phyloP scores from a whole-genome alignment of 1,140 invertebrate genomes.

The Hyles euphorbiae region DNA sequence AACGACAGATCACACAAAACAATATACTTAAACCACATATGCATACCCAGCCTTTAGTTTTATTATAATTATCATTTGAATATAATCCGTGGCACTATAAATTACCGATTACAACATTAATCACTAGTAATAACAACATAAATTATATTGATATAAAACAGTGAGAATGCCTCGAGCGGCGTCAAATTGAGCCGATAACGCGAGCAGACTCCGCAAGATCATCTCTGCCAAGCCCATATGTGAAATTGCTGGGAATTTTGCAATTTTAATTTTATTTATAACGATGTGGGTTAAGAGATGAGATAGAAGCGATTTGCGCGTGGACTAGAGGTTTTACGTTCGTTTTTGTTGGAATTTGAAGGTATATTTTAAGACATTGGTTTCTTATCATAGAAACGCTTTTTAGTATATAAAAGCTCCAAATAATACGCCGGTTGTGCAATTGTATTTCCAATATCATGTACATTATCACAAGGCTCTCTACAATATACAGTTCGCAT shows the following conservation, averaged over 20 bases:
- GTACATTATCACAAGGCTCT: no score
- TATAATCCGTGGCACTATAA: slow-evolving; percentile 1
- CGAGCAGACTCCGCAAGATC: slow-evolving; percentile 42
- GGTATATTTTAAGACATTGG: no score
- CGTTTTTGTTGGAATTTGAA: background rate
- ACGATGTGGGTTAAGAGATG: slow-evolving; percentile 28
- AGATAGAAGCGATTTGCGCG: slow-evolving; percentile 17
- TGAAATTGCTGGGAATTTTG: slow-evolving; percentile 69
- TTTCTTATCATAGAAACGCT: no score
- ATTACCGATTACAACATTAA: slow-evolving; percentile 52
- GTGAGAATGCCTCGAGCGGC: slow-evolving; percentile 47
- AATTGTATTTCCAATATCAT: no score
- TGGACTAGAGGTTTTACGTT: background rate
- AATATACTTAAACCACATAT: no score
- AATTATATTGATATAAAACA: slow-evolving; percentile 63
- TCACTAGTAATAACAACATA: slow-evolving; percentile 59
- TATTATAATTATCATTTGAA: background rate
- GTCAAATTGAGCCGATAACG: slow-evolving; percentile 62
- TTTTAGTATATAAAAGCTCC: no score
- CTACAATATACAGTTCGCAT: no score
- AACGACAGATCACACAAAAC: no score
- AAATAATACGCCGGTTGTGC: no score
- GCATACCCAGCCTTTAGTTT: no score
- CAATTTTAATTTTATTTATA: slow-evolving; percentile 75
- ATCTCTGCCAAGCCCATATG: slow-evolving; percentile 61